Percentiles rank a stretch among this genome's conserved stretches.
These are phyloP conservation scores for Eucera pruinosa DNA, from an alignment of 2,888 invertebrate species.

Conservation along the genomic window DNA sequence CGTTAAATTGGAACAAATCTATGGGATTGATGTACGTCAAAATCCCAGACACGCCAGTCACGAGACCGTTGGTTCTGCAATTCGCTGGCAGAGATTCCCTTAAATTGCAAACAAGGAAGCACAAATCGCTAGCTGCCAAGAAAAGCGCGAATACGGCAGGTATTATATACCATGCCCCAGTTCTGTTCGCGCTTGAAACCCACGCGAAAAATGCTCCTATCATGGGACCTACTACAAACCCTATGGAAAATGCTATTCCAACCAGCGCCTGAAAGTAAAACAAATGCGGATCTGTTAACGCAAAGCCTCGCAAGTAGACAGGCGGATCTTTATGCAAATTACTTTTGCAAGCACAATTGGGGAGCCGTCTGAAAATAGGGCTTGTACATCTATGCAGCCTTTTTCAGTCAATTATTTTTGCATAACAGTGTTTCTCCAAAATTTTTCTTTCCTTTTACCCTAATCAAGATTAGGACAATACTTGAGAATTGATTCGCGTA, in stretches of 20 bases:
- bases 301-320: too few relatives aligned
- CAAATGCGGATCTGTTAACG: too few relatives aligned
- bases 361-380: too few relatives aligned
- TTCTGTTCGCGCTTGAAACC: conserved; percentile 86
- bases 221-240: conserved; percentile 98
- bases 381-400: too few relatives aligned
- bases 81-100: conserved; percentile 93
- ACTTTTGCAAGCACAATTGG: too few relatives aligned
- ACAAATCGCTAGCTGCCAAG: conserved; percentile 91
- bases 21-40: conserved; percentile 87
- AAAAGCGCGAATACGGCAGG: conserved; percentile 92
- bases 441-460: too few relatives aligned
- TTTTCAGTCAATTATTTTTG: too few relatives aligned
- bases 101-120: conserved; percentile 90
- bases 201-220: conserved; percentile 96
- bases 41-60: conserved; percentile 88
- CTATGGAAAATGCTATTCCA: conserved; percentile 98
- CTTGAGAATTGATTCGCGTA: too few relatives aligned
- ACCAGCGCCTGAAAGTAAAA: conserved; percentile 95
- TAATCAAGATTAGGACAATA: too few relatives aligned
- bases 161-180: conserved; percentile 90
- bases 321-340: too few relatives aligned
- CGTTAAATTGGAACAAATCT: conserved; percentile 86
- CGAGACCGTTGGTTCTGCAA: conserved; percentile 89
- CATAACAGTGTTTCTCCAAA: too few relatives aligned